Percentiles rank a stretch among this genome's conserved stretches.
phyloP scores from a whole-genome alignment of 23 tunicate genomes.

The Aplidium turbinatum region DNA sequence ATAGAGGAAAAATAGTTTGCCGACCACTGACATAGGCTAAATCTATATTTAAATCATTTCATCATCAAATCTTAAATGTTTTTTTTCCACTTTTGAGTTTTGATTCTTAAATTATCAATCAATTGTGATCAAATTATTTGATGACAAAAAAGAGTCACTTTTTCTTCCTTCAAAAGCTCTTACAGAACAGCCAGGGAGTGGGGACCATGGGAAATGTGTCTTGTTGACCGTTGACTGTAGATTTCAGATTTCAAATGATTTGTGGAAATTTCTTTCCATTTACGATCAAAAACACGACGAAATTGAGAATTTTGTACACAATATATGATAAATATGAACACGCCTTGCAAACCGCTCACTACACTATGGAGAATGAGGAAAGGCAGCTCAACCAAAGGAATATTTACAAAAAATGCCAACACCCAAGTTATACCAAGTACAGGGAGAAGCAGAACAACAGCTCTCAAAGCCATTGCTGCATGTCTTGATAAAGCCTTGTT shows the following conservation, averaged over 20 bases:
- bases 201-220: too few relatives aligned
- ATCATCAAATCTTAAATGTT: too few relatives aligned
- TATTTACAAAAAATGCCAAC: slow-evolving; percentile 60
- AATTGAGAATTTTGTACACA: slow-evolving; percentile 41
- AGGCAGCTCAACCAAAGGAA: slow-evolving; percentile 42
- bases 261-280: slow-evolving; percentile 6
- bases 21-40: too few relatives aligned
- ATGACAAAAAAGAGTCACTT: too few relatives aligned
- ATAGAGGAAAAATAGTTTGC: too few relatives aligned
- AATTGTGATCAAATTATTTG: too few relatives aligned
- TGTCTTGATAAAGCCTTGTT: slow-evolving; percentile 1
- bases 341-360: slow-evolving; percentile 68
- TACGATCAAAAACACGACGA: slow-evolving; percentile 16
- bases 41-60: too few relatives aligned
- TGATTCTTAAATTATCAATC: too few relatives aligned
- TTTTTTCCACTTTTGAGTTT: too few relatives aligned
- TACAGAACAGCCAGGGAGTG: too few relatives aligned
- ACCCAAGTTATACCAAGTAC: slow-evolving; percentile 69
- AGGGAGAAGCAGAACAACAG: slow-evolving; percentile 54
- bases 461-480: slow-evolving; percentile 37
- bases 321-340: slow-evolving; percentile 48
- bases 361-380: slow-evolving; percentile 51
- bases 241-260: neutral
- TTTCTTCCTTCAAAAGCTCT: too few relatives aligned
- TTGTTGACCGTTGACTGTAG: too few relatives aligned